phyloP scores from a whole-genome alignment of 1,140 invertebrate genomes.

The Brevipalpus yothersi region DNA sequence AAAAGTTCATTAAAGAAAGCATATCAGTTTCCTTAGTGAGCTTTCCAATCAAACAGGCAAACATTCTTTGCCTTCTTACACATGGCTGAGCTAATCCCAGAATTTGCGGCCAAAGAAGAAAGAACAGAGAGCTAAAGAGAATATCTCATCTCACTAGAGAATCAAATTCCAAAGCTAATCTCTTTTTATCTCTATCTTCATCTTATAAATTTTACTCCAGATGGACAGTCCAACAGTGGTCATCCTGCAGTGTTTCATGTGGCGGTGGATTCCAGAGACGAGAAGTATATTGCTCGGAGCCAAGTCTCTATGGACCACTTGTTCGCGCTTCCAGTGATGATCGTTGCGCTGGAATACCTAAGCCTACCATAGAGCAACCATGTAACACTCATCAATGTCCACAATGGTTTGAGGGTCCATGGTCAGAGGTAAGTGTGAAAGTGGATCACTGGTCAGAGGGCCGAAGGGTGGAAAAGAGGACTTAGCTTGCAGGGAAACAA shows the following conservation, averaged over 20 bases:
- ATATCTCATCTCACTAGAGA: slow-evolving; percentile 40
- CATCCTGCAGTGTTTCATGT: slow-evolving; percentile 49
- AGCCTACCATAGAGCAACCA: slow-evolving; percentile 44
- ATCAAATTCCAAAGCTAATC: slow-evolving; percentile 52
- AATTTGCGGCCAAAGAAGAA: background rate
- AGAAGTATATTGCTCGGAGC: slow-evolving; percentile 46
- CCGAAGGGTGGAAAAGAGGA: too few species aligned
- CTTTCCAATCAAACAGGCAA: too few species aligned
- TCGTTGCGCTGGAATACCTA: slow-evolving; percentile 20
- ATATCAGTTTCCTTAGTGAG: too few species aligned
- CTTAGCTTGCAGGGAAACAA: too few species aligned
- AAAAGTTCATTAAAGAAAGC: too few species aligned
- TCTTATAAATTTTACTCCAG: slow-evolving; percentile 48
- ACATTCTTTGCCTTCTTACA: too few species aligned
- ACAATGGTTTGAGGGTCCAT: slow-evolving; percentile 50
- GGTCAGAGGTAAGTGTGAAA: slow-evolving; percentile 48
- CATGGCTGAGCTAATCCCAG: too few species aligned
- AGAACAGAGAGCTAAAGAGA: background rate
- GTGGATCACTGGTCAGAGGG: background rate
- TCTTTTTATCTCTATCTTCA: slow-evolving; percentile 58
- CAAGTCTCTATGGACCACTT: slow-evolving; percentile 28
- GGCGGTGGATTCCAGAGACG: slow-evolving; percentile 40
- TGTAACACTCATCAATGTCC: slow-evolving; percentile 58
- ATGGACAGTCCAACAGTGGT: slow-evolving; percentile 73
- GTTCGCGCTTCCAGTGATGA: slow-evolving; percentile 32